Percentiles rank a stretch among this genome's conserved stretches.
These are phyloP conservation scores for Platysternon megacephalum DNA, from an alignment of 2,113 vertebrate genomes.

Conservation along the genomic window DNA sequence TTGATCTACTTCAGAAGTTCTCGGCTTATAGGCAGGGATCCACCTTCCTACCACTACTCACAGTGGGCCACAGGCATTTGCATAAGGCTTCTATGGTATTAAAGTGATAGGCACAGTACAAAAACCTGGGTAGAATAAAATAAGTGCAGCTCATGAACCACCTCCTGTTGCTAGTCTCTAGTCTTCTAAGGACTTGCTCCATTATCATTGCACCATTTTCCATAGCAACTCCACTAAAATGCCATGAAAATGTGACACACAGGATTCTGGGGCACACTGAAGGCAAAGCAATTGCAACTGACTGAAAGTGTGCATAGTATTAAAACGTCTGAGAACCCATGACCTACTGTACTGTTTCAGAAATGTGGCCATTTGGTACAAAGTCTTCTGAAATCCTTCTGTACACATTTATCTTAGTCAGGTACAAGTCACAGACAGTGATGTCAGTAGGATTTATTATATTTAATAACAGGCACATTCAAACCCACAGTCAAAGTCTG, in stretches of 20 bases:
- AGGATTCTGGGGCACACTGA: not conserved
- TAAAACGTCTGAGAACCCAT: not conserved
- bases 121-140: not conserved
- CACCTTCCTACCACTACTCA: not conserved
- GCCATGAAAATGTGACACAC: not conserved
- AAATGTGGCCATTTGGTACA: not conserved
- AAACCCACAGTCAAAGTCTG: not conserved
- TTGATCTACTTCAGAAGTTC: not conserved
- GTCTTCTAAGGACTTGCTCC: not conserved
- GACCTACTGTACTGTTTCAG: not conserved
- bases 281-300: not conserved
- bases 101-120: not conserved
- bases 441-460: not conserved
- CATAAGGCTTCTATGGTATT: not conserved
- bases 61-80: not conserved
- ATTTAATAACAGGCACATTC: not conserved
- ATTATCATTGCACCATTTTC: not conserved
- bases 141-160: not conserved
- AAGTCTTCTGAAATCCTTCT: not conserved
- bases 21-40: accelerated
- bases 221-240: not conserved
- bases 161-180: not conserved
- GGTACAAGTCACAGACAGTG: not conserved
- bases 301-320: not conserved
- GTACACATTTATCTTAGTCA: not conserved